Conservation (phyloP, 2,113 vertebrate genomes). For the Trachemys scripta region DNA sequence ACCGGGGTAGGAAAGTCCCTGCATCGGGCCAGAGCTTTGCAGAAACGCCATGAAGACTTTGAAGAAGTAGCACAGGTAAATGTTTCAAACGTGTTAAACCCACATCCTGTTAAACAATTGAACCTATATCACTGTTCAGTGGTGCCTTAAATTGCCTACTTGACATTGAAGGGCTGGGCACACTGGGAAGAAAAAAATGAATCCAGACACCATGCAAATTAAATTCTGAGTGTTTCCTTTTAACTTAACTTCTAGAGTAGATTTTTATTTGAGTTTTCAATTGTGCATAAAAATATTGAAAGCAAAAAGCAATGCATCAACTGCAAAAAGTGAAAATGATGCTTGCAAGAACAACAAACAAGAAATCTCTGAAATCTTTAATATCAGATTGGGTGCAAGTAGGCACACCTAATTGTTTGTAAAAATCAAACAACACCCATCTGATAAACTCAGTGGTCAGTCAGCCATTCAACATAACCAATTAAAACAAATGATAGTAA, state of each 20-base stretch:
- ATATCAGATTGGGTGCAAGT: background rate
- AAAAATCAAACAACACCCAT: background rate
- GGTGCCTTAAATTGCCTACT: background rate
- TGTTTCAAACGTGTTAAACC: background rate
- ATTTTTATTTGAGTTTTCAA: background rate
- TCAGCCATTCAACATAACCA: background rate
- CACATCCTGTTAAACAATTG: background rate
- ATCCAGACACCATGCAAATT: background rate
- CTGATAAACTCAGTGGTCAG: background rate
- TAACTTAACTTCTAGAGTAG: background rate
- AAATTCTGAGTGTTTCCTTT: background rate
- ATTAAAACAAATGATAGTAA: background rate
- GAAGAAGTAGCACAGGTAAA: conserved; percentile 97
- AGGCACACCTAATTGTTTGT: background rate
- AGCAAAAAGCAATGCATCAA: background rate
- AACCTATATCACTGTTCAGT: background rate
- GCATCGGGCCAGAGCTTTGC: conserved; percentile 94
- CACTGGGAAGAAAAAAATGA: background rate
- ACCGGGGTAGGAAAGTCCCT: conserved; percentile 97
- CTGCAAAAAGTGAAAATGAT: background rate
- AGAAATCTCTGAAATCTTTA: background rate
- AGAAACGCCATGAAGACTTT: conserved; percentile 98
- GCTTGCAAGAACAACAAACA: background rate
- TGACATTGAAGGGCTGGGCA: background rate
- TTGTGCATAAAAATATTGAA: background rate